Evolutionary conservation across 2,888 invertebrate species (phyloP), one percentile per base, ranked within the genome.

Genomic region (Cremastinae sp.): DNA sequence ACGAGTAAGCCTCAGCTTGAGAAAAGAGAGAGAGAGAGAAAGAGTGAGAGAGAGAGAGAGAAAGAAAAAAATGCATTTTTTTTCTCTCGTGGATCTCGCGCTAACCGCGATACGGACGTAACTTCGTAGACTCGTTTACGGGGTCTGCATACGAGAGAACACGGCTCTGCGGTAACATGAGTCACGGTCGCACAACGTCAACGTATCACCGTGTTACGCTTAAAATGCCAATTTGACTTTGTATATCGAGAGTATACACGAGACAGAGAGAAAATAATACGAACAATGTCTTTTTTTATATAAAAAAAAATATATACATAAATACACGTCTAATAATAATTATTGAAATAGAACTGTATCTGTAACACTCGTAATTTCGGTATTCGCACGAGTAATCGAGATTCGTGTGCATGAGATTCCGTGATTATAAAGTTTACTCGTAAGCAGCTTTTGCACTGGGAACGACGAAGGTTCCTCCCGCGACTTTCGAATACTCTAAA

Each of bases 1-100:
- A 83, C 85, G 83, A 84, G 83, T 85, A 83, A 82, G 79, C 61
- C 62, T 75, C 62, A 71, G 51, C 58, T 53, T 59, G 59, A 66
- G 59, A 64, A 64, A 59, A 41, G 49, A 56, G 41, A 59, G 59
- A 56, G 49, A 68, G 61, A 51, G 35, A 49, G 20, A 47, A 28
- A 22, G 12, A 55, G 35, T 51, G 73, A 66, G 56, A 74, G 47
- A 45, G 45, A 14, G 45, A 45, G 35, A 45, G 45, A 20, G n/a
- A 10, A 16, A 41, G 37, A 47, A 49, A 45, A 70, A 45, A 68
- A 74, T 61, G 55, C 59, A 61, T 7, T 74, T 70, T 47, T 39
- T 39, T 49, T 51, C 14, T 49, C 4, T 53, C 18, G 64, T 56
- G 71, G 59, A 61, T 61, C 59, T 59, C 72, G 65, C 71, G 53